Conservation (phyloP, 2,888 invertebrate genomes). For the Reticulitermes lucifugus region DNA sequence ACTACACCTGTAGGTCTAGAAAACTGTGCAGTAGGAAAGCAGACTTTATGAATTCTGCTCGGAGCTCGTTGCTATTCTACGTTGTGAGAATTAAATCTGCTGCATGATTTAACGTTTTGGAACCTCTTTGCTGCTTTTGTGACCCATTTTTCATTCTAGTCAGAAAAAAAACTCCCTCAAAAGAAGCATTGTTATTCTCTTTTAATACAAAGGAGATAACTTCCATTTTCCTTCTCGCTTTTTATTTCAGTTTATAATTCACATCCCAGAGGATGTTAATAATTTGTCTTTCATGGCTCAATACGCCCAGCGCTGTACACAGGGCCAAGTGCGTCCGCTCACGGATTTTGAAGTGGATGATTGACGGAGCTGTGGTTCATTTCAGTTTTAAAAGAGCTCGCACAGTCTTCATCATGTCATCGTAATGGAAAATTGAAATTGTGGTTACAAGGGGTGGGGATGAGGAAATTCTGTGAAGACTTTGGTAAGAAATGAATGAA, state of each 20-base stretch:
- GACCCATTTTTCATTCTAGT: constrained; percentile 46
- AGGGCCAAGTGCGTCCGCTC: not conserved
- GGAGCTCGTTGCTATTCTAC: not conserved
- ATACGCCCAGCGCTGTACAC: not conserved
- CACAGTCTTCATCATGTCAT: constrained; percentile 41
- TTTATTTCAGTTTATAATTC: constrained; percentile 39
- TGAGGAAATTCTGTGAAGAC: not conserved
- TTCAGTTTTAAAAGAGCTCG: constrained; percentile 35
- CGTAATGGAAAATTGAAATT: constrained; percentile 48
- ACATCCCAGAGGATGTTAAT: constrained; percentile 47
- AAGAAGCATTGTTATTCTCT: constrained; percentile 47
- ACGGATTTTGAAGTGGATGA: constrained; percentile 32
- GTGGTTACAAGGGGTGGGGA: constrained; percentile 21
- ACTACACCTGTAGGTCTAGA: no score
- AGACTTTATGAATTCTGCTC: no score
- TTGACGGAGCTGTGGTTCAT: constrained; percentile 43
- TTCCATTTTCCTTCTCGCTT: constrained; percentile 30
- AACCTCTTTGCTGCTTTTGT: constrained; percentile 32
- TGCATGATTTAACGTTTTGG: constrained; percentile 9
- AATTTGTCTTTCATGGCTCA: constrained; percentile 50
- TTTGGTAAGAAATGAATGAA: not conserved
- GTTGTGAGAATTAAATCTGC: not conserved
- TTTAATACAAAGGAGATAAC: constrained; percentile 48
- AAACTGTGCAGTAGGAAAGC: no score
- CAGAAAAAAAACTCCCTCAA: constrained; percentile 37